Evolutionary conservation across 30 jellyfish, hydroid and myxozoan genomes (phyloP).

Genomic region (Aurelia coerulea): DNA sequence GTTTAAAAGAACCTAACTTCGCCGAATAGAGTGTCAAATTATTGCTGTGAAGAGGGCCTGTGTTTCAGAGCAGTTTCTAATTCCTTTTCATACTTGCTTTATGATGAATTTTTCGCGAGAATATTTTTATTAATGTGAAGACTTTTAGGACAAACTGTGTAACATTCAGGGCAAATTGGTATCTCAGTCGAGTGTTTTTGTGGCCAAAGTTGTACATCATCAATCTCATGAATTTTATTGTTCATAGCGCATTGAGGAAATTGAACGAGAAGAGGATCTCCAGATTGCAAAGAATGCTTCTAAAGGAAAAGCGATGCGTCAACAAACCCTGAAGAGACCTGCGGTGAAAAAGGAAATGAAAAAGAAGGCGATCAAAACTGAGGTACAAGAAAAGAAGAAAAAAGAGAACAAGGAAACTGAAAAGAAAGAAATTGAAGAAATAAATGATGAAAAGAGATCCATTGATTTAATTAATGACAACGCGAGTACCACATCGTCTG

Average conservation of each 20-base stretch:
- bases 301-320: constrained; percentile 49
- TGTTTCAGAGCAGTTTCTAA: no score
- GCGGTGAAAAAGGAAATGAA: constrained; percentile 15
- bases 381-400: constrained; percentile 20
- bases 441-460: background rate
- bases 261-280: constrained; percentile 68
- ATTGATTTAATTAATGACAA: constrained; percentile 24
- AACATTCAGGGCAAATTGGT: no score
- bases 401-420: constrained; percentile 10
- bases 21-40: no score
- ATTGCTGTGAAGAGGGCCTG: no score
- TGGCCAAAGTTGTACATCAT: no score
- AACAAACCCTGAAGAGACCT: constrained; percentile 4
- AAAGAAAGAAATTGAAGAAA: background rate
- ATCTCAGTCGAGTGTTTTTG: no score
- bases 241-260: constrained; percentile 80
- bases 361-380: background rate
- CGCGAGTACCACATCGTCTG: constrained; percentile 29
- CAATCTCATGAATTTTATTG: background rate
- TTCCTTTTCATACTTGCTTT: no score
- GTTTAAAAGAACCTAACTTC: no score
- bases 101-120: background rate
- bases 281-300: constrained; percentile 36
- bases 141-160: background rate
- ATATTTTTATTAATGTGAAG: background rate